Evolutionary conservation across 2,888 invertebrate genomes (phyloP).

Genomic region (Drosophila helvetica): DNA sequence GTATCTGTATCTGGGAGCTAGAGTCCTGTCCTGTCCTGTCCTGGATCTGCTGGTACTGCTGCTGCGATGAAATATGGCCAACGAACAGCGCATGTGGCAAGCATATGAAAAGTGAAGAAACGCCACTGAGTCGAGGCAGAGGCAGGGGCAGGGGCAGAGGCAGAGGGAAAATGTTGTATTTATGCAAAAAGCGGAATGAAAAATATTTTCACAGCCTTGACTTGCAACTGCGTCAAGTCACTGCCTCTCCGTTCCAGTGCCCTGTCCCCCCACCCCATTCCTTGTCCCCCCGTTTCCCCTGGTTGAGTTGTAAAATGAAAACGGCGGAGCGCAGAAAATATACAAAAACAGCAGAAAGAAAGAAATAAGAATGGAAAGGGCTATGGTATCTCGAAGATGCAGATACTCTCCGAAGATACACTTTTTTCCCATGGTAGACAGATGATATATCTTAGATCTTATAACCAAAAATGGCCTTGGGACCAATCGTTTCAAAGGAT

Average conservation of each 20-base stretch:
- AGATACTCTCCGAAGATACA: background rate
- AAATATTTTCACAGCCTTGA: slow-evolving; percentile 75
- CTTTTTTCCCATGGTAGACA: background rate
- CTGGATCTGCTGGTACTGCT: slow-evolving; percentile 24
- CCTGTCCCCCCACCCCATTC: no score
- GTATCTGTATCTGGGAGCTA: background rate
- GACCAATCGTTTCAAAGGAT: background rate
- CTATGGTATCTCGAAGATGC: background rate
- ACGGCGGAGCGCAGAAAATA: slow-evolving; percentile 33
- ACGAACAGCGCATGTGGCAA: slow-evolving; percentile 66
- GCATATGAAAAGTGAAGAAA: slow-evolving; percentile 68
- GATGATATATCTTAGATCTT: background rate
- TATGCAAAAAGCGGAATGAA: slow-evolving; percentile 73
- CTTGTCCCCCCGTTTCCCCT: background rate
- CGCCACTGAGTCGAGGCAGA: slow-evolving; percentile 43
- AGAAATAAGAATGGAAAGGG: background rate
- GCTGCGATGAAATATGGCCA: slow-evolving; percentile 66
- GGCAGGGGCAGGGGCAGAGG: no score
- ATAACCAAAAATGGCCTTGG: background rate
- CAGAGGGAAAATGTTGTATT: slow-evolving; percentile 65
- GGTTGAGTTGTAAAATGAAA: slow-evolving; percentile 61
- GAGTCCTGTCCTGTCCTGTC: no score
- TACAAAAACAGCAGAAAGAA: background rate
- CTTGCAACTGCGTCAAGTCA: slow-evolving; percentile 65
- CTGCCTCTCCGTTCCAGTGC: background rate